Conservation (phyloP, 2,113 vertebrate genomes). For the Tetrax tetrax region DNA sequence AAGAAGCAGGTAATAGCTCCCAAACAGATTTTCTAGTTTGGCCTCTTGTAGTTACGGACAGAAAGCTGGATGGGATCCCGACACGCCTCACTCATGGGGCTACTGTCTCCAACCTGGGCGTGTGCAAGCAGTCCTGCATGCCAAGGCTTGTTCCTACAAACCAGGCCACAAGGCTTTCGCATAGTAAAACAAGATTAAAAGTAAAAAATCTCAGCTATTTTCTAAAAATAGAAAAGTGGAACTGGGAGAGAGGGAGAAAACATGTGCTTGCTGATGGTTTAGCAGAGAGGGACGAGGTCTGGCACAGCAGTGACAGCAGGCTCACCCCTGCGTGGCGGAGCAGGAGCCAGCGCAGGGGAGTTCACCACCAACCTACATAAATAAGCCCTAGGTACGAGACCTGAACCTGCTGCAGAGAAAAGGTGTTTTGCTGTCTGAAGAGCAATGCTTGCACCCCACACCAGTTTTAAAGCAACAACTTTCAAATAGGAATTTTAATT, state of each 20-base stretch:
- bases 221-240: not conserved
- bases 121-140: not conserved
- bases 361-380: not conserved
- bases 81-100: fast-evolving
- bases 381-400: not conserved
- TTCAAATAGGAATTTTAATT: not conserved
- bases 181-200: not conserved
- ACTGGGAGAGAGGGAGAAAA: not conserved
- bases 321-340: not conserved
- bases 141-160: not conserved
- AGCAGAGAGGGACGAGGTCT: not conserved
- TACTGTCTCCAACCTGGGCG: not conserved
- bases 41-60: not conserved
- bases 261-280: fast-evolving
- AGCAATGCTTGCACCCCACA: not conserved
- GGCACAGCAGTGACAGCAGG: fast-evolving
- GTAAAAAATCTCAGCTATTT: not conserved
- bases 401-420: not conserved
- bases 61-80: not conserved
- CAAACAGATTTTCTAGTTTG: not conserved
- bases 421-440: not conserved
- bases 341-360: not conserved
- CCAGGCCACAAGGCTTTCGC: not conserved
- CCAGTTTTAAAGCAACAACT: not conserved
- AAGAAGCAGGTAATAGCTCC: not conserved